Evolutionary conservation across 2,797 vertebrate species (phyloP), one percentile per base, ranked within the genome.

Genomic region (Crypturellus tataupa): DNA sequence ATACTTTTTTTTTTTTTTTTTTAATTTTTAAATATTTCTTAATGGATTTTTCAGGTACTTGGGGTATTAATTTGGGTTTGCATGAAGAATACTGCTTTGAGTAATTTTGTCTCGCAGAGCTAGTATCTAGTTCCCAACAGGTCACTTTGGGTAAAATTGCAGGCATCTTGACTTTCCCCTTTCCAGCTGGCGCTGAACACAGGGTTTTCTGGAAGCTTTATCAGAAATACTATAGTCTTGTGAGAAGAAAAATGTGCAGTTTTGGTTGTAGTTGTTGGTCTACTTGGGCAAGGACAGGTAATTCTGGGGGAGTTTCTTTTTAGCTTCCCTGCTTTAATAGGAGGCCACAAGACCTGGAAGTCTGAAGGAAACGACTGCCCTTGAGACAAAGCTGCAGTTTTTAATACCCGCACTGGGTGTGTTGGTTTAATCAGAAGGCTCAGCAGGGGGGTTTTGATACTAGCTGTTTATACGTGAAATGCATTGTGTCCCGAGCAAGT

Each of bases 381-480:
- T 20, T 8, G 0, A 2, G n/a, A 8, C 10, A 3, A 16, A 7
- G 20, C 1, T 62, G 40, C 9, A 25, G 58, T 7, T 3, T 11
- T 17, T 19, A 7, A 5, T 3, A 40, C 42, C 71, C 18, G 1
- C 1, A 8, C 9, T 2, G 49, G 19, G 5, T 0, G 11, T 29
- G 56, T 12, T 60, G 79, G 10, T 37, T 46, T 16, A 12, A 4
- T 37, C 21, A 51, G 16, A 27, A 18, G 7, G 10, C 59, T 21
- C 18, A 21, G 58, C n/a, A 25, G 23, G 12, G 40, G 15, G 46
- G 21, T 12, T 67, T 60, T 68, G 55, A 10, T 42, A 5, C 12
- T 6, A 24, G 3, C 15, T 21, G 2, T 10, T 37, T 35, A 47
- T 17, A 1, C 9, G 2, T 35, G 17, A 12, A 73, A 39, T 44